Base-by-base conservation (phyloP, 2,888 invertebrate species). In the Pharmacophagus antenor region DNA sequence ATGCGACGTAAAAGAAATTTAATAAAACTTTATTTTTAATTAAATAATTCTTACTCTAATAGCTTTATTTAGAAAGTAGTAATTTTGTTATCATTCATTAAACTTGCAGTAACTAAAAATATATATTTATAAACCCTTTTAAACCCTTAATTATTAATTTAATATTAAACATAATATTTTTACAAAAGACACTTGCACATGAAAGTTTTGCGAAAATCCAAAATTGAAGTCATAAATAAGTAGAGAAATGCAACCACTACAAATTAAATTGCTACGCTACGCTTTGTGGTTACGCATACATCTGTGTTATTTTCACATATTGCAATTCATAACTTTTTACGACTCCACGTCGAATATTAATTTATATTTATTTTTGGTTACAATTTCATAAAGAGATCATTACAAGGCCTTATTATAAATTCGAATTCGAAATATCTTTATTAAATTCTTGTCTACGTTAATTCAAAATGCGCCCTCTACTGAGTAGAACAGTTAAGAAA, bases 191-290 rank as follows among this genome's bases (percentile, higher is more conserved):
- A 69, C 62, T 65, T 65, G 70, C 64, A 59, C 64, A 67, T 62
- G 68, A 70, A 76, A 79, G 71, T 80, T 80, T 74, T 48, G 59
- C 68, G 67, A 67, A 69, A 71, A 74, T 69, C 69, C 70, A 72
- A 70, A 74, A 73, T 73, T 74, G 73, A 72, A 70, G 61, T 75
- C 71, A 70, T 75, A 79, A 80, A 80, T 79, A 82, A 79, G 70
- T 67, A 67, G 72, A 73, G 78, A 81, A 79, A 77, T 79, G 81
- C 77, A 79, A 73, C 57, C 56, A 62, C 63, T 63, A 62, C 65
- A 64, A 67, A 68, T 67, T 66, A 65, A 66, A 63, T 62, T 58
- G 49, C 51, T 47, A 56, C 44, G n/a, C n/a, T n/a, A 56, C 56
- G 56, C 42, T 52, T 21, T 61, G 52, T 62, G 62, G 56, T 49